These are phyloP conservation scores for Nemopilema nomurai DNA, from an alignment of 30 jellyfish, hydroid and myxozoan genomes.

Conservation along the genomic window DNA sequence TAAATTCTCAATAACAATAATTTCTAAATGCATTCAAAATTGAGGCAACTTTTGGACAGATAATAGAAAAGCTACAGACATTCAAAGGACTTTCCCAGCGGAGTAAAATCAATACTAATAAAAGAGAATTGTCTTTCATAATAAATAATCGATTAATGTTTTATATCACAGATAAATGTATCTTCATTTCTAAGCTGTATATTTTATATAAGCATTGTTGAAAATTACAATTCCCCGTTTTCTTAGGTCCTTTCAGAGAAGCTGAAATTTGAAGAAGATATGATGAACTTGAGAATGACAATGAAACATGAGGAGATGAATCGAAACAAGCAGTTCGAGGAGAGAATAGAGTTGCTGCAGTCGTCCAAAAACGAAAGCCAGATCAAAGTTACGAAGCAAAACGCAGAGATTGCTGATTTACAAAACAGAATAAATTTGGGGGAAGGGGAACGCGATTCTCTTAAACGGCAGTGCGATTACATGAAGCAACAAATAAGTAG, in stretches of 20 bases:
- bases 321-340: conserved; percentile 80
- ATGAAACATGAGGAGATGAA: conserved; percentile 79
- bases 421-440: conserved; percentile 54
- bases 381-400: conserved; percentile 53
- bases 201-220: too few relatives aligned
- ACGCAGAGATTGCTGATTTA: conserved; percentile 68
- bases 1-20: not conserved
- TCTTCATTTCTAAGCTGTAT: too few relatives aligned
- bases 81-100: too few relatives aligned
- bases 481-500: conserved; percentile 62
- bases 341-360: conserved; percentile 72
- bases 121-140: too few relatives aligned
- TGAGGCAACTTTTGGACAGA: too few relatives aligned
- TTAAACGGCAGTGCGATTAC: conserved; percentile 61
- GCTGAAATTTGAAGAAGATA: conserved; percentile 78
- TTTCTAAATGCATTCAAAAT: not conserved
- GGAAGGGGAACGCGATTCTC: conserved; percentile 69
- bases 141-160: too few relatives aligned
- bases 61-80: too few relatives aligned
- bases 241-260: conserved; percentile 62
- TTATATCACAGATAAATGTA: too few relatives aligned
- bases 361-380: conserved; percentile 78
- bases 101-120: too few relatives aligned
- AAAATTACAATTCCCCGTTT: not conserved
- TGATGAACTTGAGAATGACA: conserved; percentile 52